Conservation (phyloP, 2,888 invertebrate species). For the Itoplectis maculator region DNA sequence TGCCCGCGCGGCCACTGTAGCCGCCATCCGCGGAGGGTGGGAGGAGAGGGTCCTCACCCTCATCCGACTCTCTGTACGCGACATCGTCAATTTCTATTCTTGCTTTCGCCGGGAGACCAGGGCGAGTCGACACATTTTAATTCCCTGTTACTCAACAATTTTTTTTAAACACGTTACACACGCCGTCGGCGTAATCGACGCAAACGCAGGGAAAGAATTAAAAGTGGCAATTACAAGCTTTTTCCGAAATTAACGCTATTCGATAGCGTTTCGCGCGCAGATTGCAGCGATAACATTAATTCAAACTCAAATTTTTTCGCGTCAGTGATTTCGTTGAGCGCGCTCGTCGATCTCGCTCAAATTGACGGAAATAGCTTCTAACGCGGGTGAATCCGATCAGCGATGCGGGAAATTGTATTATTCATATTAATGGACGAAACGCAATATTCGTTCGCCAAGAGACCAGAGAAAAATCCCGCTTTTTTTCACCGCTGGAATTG, state of each 20-base stretch:
- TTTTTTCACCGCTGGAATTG: neutral
- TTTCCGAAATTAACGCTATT: neutral
- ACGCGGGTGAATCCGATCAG: neutral
- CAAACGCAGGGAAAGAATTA: too few relatives aligned
- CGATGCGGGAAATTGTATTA: conserved; percentile 3
- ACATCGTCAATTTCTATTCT: neutral
- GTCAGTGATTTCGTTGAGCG: neutral
- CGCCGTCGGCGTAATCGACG: too few relatives aligned
- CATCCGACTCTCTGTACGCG: neutral
- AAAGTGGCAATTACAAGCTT: too few relatives aligned
- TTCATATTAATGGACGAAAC: neutral
- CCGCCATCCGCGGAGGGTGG: neutral
- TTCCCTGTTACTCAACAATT: too few relatives aligned
- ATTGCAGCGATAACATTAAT: neutral
- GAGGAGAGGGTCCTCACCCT: too few relatives aligned
- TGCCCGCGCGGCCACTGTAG: conserved; percentile 18
- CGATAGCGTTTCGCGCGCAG: neutral
- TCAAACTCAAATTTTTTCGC: neutral
- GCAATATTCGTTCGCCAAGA: neutral
- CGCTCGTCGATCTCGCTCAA: too few relatives aligned
- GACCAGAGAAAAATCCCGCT: neutral
- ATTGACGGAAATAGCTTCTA: neutral
- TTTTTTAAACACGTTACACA: too few relatives aligned
- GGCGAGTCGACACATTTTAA: neutral
- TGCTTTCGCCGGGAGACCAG: neutral